Evolutionary conservation across 2,888 invertebrate genomes (phyloP), one percentile per base, ranked within the genome.

Genomic region (Camptogramma bilineatum): DNA sequence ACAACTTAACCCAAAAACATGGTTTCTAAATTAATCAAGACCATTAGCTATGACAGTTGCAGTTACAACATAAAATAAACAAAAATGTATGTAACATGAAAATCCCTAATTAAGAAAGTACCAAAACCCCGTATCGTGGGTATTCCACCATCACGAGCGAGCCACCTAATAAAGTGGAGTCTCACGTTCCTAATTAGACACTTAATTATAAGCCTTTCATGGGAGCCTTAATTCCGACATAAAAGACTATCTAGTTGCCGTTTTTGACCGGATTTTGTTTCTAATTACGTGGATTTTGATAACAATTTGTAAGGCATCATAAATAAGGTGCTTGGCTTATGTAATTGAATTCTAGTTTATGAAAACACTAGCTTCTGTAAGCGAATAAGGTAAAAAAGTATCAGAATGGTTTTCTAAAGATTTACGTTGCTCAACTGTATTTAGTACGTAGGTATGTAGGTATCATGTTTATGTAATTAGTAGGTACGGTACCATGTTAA

Each of bases 121-220:
- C 90, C 89, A 87, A 91, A 91, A 92, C 87, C 90, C 88, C 91
- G 91, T 91, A 91, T 87, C 86, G 81, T 80, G 72, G 77, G 76
- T 82, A 84, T 84, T 82, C 80, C 55, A 64, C 68, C 86, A 84
- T 86, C 88, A 88, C 88, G 86, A 89, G 82, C 79, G 76, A 81
- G 75, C 83, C 83, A 81, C 86, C 87, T 91, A 90, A 91, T 90
- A 91, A 91, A 91, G 86, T 83, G 85, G 81, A 83, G 86, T 90
- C 88, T 92, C 92, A 86, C 85, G 90, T 92, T 92, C 80, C 92
- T 93, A 92, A 93, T 92, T 91, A 93, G 90, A 81, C 74, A 87
- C 86, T 92, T 91, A 87, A 91, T 92, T 91, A 90, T 92, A 89
- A 91, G 85, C 84, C 89, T 87, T 90, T 85, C 90, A 89, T 84